phyloP scores from a whole-genome alignment of 2,113 vertebrate species.

The Sylvia atricapilla region DNA sequence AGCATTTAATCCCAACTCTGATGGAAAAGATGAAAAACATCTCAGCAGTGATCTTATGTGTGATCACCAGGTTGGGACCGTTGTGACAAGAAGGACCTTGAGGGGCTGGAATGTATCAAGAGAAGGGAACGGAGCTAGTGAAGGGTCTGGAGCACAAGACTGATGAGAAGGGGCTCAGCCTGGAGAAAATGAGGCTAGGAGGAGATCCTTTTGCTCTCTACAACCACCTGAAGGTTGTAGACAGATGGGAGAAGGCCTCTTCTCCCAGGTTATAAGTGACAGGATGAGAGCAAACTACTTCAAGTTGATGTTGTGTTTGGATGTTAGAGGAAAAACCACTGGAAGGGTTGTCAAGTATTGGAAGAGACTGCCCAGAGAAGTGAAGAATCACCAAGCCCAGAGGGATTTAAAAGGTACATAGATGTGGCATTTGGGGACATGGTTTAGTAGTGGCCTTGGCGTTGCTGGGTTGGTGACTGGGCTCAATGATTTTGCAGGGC shows the following conservation, averaged over 20 bases:
- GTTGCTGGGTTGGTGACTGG: background rate
- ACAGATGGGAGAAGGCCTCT: background rate
- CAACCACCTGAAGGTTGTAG: background rate
- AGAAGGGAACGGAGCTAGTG: background rate
- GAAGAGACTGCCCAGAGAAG: background rate
- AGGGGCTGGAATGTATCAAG: background rate
- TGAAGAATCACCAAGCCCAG: background rate
- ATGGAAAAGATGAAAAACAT: background rate
- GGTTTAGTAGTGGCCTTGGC: background rate
- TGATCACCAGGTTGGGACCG: too few relatives aligned
- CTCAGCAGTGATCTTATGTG: rapidly evolving
- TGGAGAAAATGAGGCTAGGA: background rate
- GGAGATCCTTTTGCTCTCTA: background rate
- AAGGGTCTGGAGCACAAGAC: background rate
- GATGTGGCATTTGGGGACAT: background rate
- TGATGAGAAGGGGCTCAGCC: background rate
- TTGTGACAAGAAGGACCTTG: background rate
- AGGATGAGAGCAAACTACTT: background rate
- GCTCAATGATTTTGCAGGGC: background rate
- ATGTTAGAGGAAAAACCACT: background rate
- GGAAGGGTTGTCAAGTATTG: background rate
- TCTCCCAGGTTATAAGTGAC: background rate
- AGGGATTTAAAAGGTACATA: background rate
- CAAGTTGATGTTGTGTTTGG: background rate
- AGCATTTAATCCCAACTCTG: background rate